Percentiles rank a stretch among this genome's conserved stretches.
Evolutionary conservation across 2,113 vertebrate species (phyloP).

Genomic region (Neotoma lepida): DNA sequence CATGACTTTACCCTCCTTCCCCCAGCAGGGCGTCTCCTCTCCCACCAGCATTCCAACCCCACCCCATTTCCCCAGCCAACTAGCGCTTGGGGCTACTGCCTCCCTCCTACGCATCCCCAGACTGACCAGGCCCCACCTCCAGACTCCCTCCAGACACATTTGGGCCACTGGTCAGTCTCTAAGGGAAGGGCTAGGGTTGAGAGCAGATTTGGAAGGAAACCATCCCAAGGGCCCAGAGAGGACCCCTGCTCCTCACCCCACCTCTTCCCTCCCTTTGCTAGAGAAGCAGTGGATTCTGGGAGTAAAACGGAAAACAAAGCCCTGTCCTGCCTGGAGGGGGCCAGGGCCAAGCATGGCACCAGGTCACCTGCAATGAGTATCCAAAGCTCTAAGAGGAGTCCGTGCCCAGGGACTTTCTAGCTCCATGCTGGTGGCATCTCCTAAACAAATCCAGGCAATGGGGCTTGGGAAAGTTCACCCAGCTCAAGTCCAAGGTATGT

Average conservation of each 20-base stretch:
- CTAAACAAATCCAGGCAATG: not conserved
- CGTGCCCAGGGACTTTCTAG: not conserved
- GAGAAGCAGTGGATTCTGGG: slow-evolving; percentile 46
- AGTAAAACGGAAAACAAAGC: slow-evolving; percentile 53
- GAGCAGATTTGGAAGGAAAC: slow-evolving; percentile 43
- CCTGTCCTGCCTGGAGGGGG: not conserved
- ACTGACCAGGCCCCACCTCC: not conserved
- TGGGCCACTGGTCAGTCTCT: slow-evolving; percentile 45
- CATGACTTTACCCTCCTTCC: not conserved
- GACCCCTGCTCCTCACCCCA: not conserved
- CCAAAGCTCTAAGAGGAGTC: not conserved
- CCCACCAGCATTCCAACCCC: slow-evolving; percentile 62
- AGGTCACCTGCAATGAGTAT: not conserved
- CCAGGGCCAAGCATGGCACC: not conserved
- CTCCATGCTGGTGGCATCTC: not conserved
- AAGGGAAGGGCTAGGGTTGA: slow-evolving; percentile 23
- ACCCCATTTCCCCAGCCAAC: not conserved
- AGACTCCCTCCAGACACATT: slow-evolving; percentile 19
- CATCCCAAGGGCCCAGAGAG: not conserved
- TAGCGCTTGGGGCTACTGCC: not conserved
- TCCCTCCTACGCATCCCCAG: not conserved
- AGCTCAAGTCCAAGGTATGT: not conserved
- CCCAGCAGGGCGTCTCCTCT: not conserved
- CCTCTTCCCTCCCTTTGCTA: slow-evolving; percentile 23
- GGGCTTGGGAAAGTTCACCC: not conserved